Conservation (phyloP, 2,888 invertebrate species). For the Laothoe populi region DNA sequence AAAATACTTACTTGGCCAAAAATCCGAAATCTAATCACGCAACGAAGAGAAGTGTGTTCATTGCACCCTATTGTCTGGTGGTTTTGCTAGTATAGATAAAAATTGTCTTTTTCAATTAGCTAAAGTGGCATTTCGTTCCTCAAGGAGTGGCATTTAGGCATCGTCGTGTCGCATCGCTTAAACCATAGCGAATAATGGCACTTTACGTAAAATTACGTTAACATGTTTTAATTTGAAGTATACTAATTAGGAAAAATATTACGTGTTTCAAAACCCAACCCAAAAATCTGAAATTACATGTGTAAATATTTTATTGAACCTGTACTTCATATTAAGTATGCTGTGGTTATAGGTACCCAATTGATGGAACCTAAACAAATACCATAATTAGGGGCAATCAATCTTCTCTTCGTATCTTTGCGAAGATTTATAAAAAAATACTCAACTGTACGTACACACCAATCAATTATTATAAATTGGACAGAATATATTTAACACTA, state of each 20-base stretch:
- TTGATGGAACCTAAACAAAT: no score
- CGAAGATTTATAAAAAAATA: conserved; percentile 4
- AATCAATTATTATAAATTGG: conserved; percentile 20
- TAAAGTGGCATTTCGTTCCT: conserved; percentile 16
- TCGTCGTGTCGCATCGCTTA: neutral
- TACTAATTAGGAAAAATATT: no score
- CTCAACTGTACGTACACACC: neutral
- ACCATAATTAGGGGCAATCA: no score
- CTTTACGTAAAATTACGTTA: no score
- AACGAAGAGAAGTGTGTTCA: conserved; percentile 14
- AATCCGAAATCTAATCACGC: neutral
- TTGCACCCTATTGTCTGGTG: neutral
- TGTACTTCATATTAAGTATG: neutral
- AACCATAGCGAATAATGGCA: no score
- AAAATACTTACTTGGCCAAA: conserved; percentile 10
- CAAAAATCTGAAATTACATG: neutral
- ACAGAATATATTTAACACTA: conserved; percentile 25
- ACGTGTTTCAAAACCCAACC: no score
- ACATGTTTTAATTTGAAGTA: no score
- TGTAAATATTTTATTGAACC: neutral
- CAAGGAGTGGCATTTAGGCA: conserved; percentile 14
- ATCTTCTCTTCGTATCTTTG: conserved; percentile 12
- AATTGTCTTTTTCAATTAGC: conserved; percentile 3
- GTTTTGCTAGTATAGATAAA: neutral
- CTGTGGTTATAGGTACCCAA: neutral